Base-by-base conservation (phyloP, 2,797 vertebrate genomes). In the Propithecus perrieri region DNA sequence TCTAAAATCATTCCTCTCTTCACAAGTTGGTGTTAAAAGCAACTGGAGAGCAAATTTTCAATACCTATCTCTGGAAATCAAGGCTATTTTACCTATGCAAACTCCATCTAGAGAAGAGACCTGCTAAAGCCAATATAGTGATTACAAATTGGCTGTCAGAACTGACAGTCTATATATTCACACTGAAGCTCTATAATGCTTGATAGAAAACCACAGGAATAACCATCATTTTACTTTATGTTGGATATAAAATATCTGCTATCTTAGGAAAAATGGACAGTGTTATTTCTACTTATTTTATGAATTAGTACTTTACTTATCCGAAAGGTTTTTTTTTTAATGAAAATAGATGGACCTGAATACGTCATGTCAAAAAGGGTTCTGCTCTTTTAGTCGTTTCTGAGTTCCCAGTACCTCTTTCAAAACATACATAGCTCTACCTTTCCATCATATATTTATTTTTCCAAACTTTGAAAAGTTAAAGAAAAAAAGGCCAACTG, bases 381-480 rank as follows among this genome's bases (percentile, higher is more conserved):
- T 61, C 72, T 53, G 33, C 18, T 96, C 9, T 61, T 91, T 84
- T 35, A 28, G n/a, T 79, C 38, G 9, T 85, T 83, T 94, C 24
- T 85, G 41, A 69, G 57, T 84, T 94, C 5, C 18, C 10, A 94
- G 38, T 26, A 57, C 15, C 22, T 15, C 35, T 26, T 93, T 96
- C 50, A 79, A 71, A 90, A 89, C 59, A 91, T 61, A 14, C 20
- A 50, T 12, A 59, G 38, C 35, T 81, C 46, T 96, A 63, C 74
- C 48, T 83, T 12, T 86, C 41, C 80, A 83, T 92, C 91, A 86
- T 61, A 63, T 76, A 85, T 93, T 97, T 96, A 90, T 95, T 97
- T 96, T 95, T 87, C 53, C 92, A 78, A 96, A 97, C 90, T 97
- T 97, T 78, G 94, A 94, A 94, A 97, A 96, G 83, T 96, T 81